Evolutionary conservation across 2,113 vertebrate species (phyloP).

Genomic region (Chionis minor): DNA sequence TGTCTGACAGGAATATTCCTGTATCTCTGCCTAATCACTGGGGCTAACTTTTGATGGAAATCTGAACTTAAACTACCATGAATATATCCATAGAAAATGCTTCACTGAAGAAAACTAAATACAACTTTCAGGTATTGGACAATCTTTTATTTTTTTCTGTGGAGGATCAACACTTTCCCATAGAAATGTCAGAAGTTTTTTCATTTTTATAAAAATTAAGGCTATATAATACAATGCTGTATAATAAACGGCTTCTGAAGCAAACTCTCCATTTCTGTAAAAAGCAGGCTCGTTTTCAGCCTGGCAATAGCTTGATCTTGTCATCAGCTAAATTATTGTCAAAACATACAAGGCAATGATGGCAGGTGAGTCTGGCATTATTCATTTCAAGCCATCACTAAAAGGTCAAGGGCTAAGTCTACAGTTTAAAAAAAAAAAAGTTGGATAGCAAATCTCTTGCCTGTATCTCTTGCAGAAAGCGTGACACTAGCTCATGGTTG

Average conservation of each 20-base stretch:
- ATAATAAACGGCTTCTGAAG: neutral
- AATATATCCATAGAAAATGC: neutral
- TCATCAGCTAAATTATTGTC: neutral
- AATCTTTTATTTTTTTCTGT: no score
- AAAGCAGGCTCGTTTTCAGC: neutral
- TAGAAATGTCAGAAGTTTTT: neutral
- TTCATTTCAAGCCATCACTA: neutral
- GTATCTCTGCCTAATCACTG: neutral
- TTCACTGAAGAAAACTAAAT: neutral
- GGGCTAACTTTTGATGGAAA: neutral
- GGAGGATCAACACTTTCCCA: neutral
- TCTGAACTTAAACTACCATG: neutral
- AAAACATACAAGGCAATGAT: neutral
- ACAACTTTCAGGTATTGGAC: neutral
- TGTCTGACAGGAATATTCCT: neutral
- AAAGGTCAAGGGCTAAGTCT: neutral
- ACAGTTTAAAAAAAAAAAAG: neutral
- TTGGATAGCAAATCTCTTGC: neutral
- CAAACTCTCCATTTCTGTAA: neutral
- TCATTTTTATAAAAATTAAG: neutral
- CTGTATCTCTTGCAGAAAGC: accelerated
- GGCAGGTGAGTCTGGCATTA: neutral
- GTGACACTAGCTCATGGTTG: accelerated
- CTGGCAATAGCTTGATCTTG: neutral
- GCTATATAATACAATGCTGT: neutral